A percentile compares a stretch with the other conserved stretches of the same genome.
These are phyloP conservation scores for Imbricaverruca yamaguchii DNA, from an alignment of 2,888 invertebrate genomes.

Conservation along the genomic window DNA sequence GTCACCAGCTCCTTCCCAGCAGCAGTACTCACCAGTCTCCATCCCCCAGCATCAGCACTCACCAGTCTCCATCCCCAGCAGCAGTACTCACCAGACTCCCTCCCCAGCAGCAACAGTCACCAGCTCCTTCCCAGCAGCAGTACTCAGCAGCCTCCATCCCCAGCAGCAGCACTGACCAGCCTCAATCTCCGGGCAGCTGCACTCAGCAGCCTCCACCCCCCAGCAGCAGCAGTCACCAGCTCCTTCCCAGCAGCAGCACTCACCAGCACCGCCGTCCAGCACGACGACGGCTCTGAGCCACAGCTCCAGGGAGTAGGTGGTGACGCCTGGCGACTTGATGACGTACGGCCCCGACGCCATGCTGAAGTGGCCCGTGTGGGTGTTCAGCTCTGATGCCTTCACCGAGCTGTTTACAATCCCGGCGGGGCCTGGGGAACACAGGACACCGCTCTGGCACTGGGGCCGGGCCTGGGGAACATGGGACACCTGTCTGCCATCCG, in stretches of 20 bases:
- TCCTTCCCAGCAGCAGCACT: slow-evolving; percentile 26
- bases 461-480: too few species aligned
- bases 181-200: too few species aligned
- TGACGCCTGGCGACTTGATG: slow-evolving; percentile 73
- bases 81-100: too few species aligned
- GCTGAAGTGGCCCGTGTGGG: slow-evolving; percentile 50
- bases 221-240: too few species aligned
- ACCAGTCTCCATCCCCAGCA: too few species aligned
- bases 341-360: slow-evolving; percentile 62
- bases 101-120: too few species aligned
- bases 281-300: slow-evolving; percentile 83
- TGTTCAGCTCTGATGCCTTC: slow-evolving; percentile 46
- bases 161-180: too few species aligned
- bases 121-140: too few species aligned
- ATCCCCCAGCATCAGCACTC: slow-evolving; percentile 32
- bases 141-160: too few species aligned
- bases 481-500: too few species aligned
- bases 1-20: too few species aligned
- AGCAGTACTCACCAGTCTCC: slow-evolving; percentile 51
- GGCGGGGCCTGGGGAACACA: slow-evolving; percentile 54
- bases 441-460: not conserved
- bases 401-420: slow-evolving; percentile 62
- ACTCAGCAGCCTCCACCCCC: too few species aligned
- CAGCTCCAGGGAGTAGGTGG: slow-evolving; percentile 83
- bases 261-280: slow-evolving; percentile 77